These are phyloP conservation scores for Xestia ashworthii DNA, from an alignment of 2,888 invertebrate species.

Conservation along the genomic window DNA sequence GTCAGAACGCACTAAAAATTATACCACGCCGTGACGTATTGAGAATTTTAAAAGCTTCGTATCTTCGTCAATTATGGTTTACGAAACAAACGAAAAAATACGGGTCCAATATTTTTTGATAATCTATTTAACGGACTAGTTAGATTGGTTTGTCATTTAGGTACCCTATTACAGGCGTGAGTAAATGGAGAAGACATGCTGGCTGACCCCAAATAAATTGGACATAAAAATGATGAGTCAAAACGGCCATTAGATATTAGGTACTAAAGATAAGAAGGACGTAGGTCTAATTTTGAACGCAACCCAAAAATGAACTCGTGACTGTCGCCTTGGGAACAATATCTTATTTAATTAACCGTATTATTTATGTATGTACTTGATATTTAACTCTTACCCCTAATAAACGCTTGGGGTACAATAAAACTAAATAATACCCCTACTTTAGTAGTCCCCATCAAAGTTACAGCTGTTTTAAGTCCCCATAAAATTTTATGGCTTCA, in stretches of 20 bases:
- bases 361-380: conserved; percentile 16
- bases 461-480: conserved; percentile 40
- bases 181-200: too few species aligned
- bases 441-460: conserved; percentile 51
- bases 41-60: too few species aligned
- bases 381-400: conserved; percentile 37
- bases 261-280: neutral
- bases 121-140: too few species aligned
- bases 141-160: too few species aligned
- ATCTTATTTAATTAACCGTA: conserved; percentile 1
- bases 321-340: conserved; percentile 7
- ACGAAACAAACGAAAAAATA: too few species aligned
- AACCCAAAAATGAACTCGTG: neutral
- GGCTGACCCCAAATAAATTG: too few species aligned
- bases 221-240: too few species aligned
- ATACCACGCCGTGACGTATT: too few species aligned
- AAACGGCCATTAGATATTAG: neutral
- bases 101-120: too few species aligned
- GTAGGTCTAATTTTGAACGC: neutral
- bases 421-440: conserved; percentile 42
- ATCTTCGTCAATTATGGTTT: too few species aligned
- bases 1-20: too few species aligned
- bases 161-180: too few species aligned
- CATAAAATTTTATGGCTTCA: conserved; percentile 42
- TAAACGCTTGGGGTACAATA: conserved; percentile 43